Conservation (phyloP, 2,888 invertebrate species). For the Leptopterna dolabrata region DNA sequence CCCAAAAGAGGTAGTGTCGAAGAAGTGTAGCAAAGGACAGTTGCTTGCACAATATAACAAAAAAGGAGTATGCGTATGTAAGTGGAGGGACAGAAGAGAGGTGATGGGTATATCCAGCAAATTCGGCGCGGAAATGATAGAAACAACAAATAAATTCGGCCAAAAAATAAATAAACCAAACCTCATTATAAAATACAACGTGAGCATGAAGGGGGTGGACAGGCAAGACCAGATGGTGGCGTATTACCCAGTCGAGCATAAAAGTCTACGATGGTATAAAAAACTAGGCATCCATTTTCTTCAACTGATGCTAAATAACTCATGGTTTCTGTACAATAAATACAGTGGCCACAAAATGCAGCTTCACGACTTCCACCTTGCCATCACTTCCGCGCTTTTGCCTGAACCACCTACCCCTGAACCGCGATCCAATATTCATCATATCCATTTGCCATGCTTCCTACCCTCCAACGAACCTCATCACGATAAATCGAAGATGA, state of each 20-base stretch:
- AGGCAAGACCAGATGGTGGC: constrained; percentile 53
- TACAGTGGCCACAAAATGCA: background rate
- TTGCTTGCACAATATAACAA: background rate
- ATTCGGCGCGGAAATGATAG: background rate
- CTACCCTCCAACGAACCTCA: background rate
- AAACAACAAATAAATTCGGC: background rate
- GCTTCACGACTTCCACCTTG: constrained; percentile 1
- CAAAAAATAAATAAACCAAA: constrained; percentile 18
- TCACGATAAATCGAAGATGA: background rate
- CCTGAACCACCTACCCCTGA: background rate
- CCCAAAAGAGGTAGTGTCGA: constrained; percentile 21
- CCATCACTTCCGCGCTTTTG: background rate
- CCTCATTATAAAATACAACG: constrained; percentile 27
- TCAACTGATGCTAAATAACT: background rate
- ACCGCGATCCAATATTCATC: background rate
- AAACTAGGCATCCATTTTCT: constrained; percentile 12
- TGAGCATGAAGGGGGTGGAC: constrained; percentile 52
- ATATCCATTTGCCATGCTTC: background rate
- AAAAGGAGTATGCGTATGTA: constrained; percentile 27
- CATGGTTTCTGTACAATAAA: background rate
- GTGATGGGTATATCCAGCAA: background rate
- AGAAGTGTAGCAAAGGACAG: constrained; percentile 22
- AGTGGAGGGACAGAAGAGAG: constrained; percentile 56
- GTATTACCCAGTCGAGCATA: constrained; percentile 47
- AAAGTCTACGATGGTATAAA: constrained; percentile 16